Evolutionary conservation across 2,888 invertebrate species (phyloP), one percentile per base, ranked within the genome.

Genomic region (Falcaria lacertinaria): DNA sequence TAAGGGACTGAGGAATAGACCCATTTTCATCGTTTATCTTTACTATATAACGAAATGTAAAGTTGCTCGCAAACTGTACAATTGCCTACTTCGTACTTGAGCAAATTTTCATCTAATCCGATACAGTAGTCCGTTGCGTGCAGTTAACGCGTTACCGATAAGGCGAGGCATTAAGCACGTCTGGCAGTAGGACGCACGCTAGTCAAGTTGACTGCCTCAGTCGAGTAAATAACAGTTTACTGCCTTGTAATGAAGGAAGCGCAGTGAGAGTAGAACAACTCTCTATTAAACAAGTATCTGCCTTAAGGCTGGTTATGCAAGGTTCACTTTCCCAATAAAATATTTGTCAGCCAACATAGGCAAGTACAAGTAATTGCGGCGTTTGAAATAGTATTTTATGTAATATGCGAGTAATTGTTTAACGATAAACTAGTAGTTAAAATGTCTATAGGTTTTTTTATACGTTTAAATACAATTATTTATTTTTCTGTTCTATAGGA

Each of bases 201-300:
- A 22, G 5, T 22, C 22, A 22, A 22, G 6, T 22, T 28, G 25
- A 28, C 28, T 28, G 11, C 11, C 11, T 1, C 28, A 33, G 33
- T 33, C 33, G 14, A 33, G 15, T 33, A 33, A 33, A 33, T 15
- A 33, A 33, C 33, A 8, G 33, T 33, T 33, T 33, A 33, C 14
- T 15, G 14, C 15, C 14, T 4, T 33, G 17, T 35, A 35, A 35
- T 35, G 13, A 35, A 35, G 35, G 19, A 35, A 35, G 35, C 19
- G 19, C 13, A 35, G 35, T 35, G 35, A 35, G 35, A 35, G 35
- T 35, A 35, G 13, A 35, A 35, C 19, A n/a, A 19, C 35, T 35
- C 16, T 35, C 16, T 35, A 35, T 13, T 35, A 16, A 19, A 19
- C 35, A 19, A 19, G 22, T 36, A 22, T 22, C 6, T n/a, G n/a